These are phyloP conservation scores for Vanessa atalanta DNA, from an alignment of 1,140 invertebrate genomes.

Conservation along the genomic window DNA sequence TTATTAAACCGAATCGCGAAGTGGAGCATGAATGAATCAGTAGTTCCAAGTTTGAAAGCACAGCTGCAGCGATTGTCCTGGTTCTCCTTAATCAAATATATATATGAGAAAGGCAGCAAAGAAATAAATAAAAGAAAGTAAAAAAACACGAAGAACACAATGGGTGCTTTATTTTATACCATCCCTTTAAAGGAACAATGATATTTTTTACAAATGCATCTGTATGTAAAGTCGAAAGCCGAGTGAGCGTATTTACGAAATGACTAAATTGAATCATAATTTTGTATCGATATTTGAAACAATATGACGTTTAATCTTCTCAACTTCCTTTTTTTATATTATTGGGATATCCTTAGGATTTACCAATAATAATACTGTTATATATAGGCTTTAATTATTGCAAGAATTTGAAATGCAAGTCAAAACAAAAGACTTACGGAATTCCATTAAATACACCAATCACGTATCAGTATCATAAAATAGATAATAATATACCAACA, in stretches of 20 bases:
- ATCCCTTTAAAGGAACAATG: slow-evolving; percentile 30
- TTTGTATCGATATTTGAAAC: background rate
- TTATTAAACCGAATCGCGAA: no score
- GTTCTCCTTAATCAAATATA: background rate
- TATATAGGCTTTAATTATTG: no score
- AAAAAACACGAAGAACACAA: slow-evolving; percentile 5
- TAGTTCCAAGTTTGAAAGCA: background rate
- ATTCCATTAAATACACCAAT: no score
- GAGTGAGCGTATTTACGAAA: background rate
- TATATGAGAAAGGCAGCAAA: background rate
- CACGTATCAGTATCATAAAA: no score
- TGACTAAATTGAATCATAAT: background rate
- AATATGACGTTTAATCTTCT: no score
- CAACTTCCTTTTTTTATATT: no score
- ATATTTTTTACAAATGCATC: slow-evolving; percentile 1
- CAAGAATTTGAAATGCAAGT: no score
- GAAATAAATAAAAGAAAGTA: slow-evolving; percentile 1
- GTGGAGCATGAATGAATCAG: no score
- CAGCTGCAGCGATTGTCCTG: background rate
- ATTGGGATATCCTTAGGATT: no score
- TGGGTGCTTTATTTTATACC: slow-evolving; percentile 17
- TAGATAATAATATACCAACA: background rate
- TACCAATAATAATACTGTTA: no score
- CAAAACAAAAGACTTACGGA: no score
- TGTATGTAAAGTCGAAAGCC: slow-evolving; percentile 5